Percentiles rank a stretch among this genome's conserved stretches.
phyloP scores from a whole-genome alignment of 1,140 invertebrate genomes.

The Oscheius sp. region DNA sequence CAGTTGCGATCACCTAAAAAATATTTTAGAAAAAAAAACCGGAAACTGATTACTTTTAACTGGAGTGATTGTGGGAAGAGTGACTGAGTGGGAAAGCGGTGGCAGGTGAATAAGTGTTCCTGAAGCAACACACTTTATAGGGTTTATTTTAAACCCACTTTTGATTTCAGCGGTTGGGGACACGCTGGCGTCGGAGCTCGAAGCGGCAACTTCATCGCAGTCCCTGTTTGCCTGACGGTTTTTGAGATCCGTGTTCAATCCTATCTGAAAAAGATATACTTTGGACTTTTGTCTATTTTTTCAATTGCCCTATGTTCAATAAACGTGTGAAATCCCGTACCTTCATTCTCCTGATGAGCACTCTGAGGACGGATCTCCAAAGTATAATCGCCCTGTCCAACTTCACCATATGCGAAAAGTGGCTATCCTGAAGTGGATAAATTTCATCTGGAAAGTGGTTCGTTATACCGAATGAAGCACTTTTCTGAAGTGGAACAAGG shows the following conservation, averaged over 20 bases:
- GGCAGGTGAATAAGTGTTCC: not conserved
- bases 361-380: constrained; percentile 20
- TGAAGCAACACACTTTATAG: not conserved
- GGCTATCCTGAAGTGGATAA: constrained; percentile 7
- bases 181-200: not conserved
- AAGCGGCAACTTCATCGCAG: not conserved
- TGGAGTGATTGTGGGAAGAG: not conserved
- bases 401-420: constrained; percentile 7
- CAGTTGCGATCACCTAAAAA: not conserved
- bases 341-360: constrained; percentile 28
- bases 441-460: not conserved
- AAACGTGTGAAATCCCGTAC: not conserved
- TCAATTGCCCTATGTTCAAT: too few species aligned
- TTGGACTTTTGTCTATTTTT: too few species aligned
- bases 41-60: not conserved
- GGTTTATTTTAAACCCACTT: not conserved
- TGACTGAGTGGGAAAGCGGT: not conserved
- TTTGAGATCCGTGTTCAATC: constrained; percentile 22
- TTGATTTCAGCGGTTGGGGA: not conserved
- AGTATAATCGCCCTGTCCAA: constrained; percentile 28
- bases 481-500: constrained; percentile 33
- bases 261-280: constrained; percentile 4
- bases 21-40: too few species aligned
- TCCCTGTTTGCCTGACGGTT: constrained; percentile 26
- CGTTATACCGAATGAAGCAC: constrained; percentile 13